Evolutionary conservation across 1,140 invertebrate genomes (phyloP).

Genomic region (Oncopeltus fasciatus): DNA sequence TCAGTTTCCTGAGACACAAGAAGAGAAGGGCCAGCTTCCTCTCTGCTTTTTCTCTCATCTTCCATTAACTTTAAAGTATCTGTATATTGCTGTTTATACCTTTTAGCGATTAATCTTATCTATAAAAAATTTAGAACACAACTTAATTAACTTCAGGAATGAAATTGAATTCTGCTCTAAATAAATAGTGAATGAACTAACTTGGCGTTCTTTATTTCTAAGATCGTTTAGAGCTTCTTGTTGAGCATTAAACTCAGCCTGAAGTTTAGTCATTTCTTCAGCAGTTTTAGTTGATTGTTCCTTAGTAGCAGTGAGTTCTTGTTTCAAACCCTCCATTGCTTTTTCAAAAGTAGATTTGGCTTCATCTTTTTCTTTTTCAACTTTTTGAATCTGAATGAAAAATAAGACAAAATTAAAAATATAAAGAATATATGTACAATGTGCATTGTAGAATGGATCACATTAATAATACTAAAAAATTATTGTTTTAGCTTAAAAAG

Average conservation of each 20-base stretch:
- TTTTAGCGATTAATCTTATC: conserved; percentile 79
- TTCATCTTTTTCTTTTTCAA: neutral
- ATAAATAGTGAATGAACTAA: conserved; percentile 17
- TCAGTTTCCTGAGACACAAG: conserved; percentile 32
- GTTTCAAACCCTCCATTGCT: conserved; percentile 18
- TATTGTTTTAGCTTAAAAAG: too few relatives aligned
- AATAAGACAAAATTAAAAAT: neutral
- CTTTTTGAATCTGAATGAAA: neutral
- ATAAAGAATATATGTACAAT: too few relatives aligned
- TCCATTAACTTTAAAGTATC: conserved; percentile 49
- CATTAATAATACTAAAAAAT: too few relatives aligned
- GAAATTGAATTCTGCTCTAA: too few relatives aligned
- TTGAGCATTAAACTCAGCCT: conserved; percentile 52
- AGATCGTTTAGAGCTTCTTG: conserved; percentile 53
- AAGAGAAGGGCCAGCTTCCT: conserved; percentile 30
- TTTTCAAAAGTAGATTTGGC: neutral
- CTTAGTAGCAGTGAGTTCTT: conserved; percentile 35
- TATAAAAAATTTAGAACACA: conserved; percentile 30
- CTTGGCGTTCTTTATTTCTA: conserved; percentile 54
- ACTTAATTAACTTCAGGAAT: too few relatives aligned
- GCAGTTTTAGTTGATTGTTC: conserved; percentile 37
- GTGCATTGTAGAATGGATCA: too few relatives aligned
- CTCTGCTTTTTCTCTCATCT: conserved; percentile 34
- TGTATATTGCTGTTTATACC: conserved; percentile 78
- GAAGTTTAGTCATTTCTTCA: conserved; percentile 44